Evolutionary conservation across 2,888 invertebrate genomes (phyloP), one percentile per base, ranked within the genome.

Genomic region (Abrostola triplasia): DNA sequence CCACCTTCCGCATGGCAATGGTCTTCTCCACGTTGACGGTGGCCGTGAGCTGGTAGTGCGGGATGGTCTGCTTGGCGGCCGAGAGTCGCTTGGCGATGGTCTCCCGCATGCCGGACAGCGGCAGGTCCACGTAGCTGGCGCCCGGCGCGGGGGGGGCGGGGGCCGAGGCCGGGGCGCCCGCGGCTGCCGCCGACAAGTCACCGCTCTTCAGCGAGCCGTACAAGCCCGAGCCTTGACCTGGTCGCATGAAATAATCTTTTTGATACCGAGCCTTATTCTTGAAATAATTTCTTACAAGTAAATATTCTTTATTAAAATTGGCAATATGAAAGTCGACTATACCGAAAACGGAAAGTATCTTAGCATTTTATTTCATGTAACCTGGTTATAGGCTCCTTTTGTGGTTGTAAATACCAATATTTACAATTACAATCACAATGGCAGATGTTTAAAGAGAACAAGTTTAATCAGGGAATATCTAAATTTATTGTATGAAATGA

Each of bases 41-140:
- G 48, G 97, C 95, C 0, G 97, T 96, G 2, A 99, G 95, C 90
- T 99, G 99, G 91, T 99, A 99, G 90, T 99, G 99, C 5, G 99
- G 99, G 86, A 99, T 98, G 54, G 96, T 97, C 89, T 97, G 97
- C 92, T 99, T 99, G 41, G 99, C 98, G 83, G 97, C 96, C 1
- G 97, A 88, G 55, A 99, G 95, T 44, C 99, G 95, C 88, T 98
- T 98, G 36, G 99, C 99, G 85, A 99, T 99, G 38, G 98, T 97
- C 73, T 96, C 96, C 69, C 99, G 95, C 92, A 99, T 97, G 85
- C 96, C 97, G 1, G 97, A 96, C 40, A 99, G 95, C 0, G 98
- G 98, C 70, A 98, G 95, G 93, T 99, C 99, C 48, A 95, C 93
- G 92, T 92, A 97, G 41, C 93, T 87, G 56, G 95, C 94, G 6